These are phyloP conservation scores for Capreolus pygargus DNA, from an alignment of 2,113 vertebrate genomes.

Conservation along the genomic window DNA sequence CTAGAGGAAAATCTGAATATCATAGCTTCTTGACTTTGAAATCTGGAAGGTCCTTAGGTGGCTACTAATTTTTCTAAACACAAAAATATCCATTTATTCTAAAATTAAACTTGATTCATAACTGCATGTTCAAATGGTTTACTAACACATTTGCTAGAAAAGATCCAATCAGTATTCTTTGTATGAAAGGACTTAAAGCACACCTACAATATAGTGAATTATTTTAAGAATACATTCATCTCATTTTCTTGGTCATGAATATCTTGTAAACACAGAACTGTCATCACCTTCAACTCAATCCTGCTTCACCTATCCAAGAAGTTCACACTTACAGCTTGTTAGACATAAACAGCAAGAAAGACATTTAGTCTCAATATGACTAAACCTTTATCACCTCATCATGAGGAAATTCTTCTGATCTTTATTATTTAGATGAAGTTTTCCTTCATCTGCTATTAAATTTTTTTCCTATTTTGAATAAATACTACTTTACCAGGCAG, in stretches of 20 bases:
- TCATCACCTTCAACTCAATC: background rate
- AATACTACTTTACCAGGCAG: background rate
- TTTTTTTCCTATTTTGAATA: background rate
- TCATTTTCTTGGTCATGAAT: background rate
- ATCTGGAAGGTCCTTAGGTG: background rate
- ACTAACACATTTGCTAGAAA: background rate
- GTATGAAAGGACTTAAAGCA: background rate
- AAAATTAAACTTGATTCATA: background rate
- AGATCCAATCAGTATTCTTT: background rate
- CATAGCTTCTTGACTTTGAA: background rate
- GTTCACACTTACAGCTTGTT: slow-evolving; percentile 45
- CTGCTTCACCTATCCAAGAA: background rate
- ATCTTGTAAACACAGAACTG: slow-evolving; percentile 18
- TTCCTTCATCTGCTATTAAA: background rate
- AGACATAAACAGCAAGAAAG: slow-evolving; percentile 49
- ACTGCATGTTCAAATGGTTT: background rate
- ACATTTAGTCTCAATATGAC: background rate
- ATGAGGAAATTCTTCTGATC: background rate
- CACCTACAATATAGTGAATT: background rate
- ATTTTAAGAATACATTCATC: background rate
- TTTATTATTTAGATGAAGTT: slow-evolving; percentile 32
- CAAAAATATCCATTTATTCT: background rate
- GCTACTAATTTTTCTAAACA: background rate
- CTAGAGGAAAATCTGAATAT: background rate
- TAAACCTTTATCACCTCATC: slow-evolving; percentile 27